A percentile compares a stretch with the other conserved stretches of the same genome.
phyloP scores from a whole-genome alignment of 1,140 invertebrate genomes.

The Archegozetes longisetosus region DNA sequence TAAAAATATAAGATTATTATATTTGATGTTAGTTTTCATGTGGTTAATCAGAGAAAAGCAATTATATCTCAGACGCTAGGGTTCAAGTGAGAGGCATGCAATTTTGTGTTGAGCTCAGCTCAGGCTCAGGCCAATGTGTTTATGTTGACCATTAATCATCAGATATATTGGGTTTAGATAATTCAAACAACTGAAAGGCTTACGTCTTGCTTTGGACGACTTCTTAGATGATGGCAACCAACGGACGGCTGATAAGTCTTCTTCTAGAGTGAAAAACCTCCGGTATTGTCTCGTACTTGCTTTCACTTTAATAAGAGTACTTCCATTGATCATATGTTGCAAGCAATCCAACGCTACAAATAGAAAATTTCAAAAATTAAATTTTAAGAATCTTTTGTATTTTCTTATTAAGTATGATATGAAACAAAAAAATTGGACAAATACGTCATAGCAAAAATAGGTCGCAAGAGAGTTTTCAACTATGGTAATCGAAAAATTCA shows the following conservation, averaged over 20 bases:
- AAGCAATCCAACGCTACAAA: conserved; percentile 42
- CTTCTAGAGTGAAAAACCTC: conserved; percentile 39
- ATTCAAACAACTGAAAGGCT: no score
- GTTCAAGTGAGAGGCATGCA: no score
- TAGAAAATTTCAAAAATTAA: conserved; percentile 12
- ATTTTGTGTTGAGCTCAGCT: no score
- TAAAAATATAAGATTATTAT: no score
- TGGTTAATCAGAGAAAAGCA: no score
- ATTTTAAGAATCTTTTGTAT: not conserved
- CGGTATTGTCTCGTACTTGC: conserved; percentile 44
- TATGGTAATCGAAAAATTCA: not conserved
- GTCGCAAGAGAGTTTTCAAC: not conserved
- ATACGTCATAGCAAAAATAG: not conserved
- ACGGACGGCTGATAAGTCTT: conserved; percentile 40
- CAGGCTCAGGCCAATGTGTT: no score
- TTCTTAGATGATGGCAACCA: conserved; percentile 49
- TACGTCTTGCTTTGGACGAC: conserved; percentile 43
- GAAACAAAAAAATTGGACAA: not conserved
- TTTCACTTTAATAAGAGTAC: conserved; percentile 42
- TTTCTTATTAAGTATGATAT: not conserved
- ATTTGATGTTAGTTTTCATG: no score
- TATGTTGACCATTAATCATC: no score
- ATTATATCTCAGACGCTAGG: no score
- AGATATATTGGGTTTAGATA: no score
- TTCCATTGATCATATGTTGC: conserved; percentile 42